Evolutionary conservation across 2,888 invertebrate species (phyloP), one percentile per base, ranked within the genome.

Genomic region (Celastrina argiolus): DNA sequence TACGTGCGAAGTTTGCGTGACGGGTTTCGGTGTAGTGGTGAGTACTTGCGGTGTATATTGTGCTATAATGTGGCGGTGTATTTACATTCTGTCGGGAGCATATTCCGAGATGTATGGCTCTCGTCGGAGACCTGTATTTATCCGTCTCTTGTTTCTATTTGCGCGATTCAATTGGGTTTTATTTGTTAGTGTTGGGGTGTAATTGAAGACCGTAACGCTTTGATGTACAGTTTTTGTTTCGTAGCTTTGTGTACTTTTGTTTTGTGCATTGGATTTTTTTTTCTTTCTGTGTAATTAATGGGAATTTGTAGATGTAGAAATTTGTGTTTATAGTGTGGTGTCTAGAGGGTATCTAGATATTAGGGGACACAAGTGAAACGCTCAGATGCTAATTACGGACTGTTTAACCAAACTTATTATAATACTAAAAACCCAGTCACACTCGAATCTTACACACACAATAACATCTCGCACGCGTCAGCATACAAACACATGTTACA

Each of bases 71-170:
- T 68, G 66, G 66, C 31, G 65, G 67, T 39, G 68, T 72, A 72
- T 73, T 71, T 72, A 70, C 71, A 72, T 71, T 72, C 69, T 69
- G 69, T 65, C 65, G 69, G 66, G 39, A 69, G 67, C 69, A 68
- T 70, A 68, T 70, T 68, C 65, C 66, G 63, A 69, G 68, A 68
- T 68, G 58, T 69, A 70, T 67, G 67, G 66, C 65, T 51, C 26
- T 68, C 67, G 67, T 67, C 34, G 67, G 65, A 42, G 39, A 68
- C 66, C n/a, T 45, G 63, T 66, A 67, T 67, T 69, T 71, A 67
- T 68, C 66, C 68, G 31, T 65, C 39, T 56, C 42, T 41, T 58
- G 58, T 65, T 56, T 65, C 28, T 61, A 22, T 61, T 61, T 59
- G 34, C 59, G 59, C 61, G 36, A 18, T 61, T 61, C 61, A 61